Evolutionary conservation across 2,888 invertebrate species (phyloP).

Genomic region (Bellardia pandia): DNA sequence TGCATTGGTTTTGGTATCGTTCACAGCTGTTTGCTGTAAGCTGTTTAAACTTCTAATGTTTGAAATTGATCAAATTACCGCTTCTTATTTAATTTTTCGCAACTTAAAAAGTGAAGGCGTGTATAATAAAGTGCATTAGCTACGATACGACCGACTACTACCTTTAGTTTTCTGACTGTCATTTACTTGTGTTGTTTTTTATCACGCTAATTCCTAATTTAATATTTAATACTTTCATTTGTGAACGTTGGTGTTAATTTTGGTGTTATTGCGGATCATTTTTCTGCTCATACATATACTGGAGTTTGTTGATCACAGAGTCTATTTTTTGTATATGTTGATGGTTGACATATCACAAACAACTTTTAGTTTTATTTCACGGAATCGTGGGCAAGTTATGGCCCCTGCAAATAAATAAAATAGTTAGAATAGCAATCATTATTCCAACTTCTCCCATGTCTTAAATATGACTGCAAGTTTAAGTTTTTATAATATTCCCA

Average conservation of each 20-base stretch:
- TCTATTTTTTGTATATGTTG: conserved; percentile 12
- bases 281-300: conserved; percentile 36
- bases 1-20: conserved; percentile 8
- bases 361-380: conserved; percentile 57
- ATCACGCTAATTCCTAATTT: conserved; percentile 59
- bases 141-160: not conserved
- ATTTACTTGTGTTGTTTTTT: conserved; percentile 22
- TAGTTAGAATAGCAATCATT: not conserved
- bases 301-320: conserved; percentile 58
- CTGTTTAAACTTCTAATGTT: conserved; percentile 22
- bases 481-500: no score
- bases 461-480: no score
- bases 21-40: conserved; percentile 5
- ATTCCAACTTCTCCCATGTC: no score
- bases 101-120: conserved; percentile 57
- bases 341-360: conserved; percentile 38
- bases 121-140: conserved; percentile 48
- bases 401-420: not conserved
- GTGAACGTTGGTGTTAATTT: conserved; percentile 69
- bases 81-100: conserved; percentile 24
- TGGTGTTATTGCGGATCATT: conserved; percentile 62
- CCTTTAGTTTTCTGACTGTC: conserved; percentile 26
- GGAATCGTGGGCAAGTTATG: conserved; percentile 9
- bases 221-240: conserved; percentile 62
- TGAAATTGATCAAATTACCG: conserved; percentile 43